phyloP scores from a whole-genome alignment of 2,113 vertebrate species.

The Megalops atlanticus region DNA sequence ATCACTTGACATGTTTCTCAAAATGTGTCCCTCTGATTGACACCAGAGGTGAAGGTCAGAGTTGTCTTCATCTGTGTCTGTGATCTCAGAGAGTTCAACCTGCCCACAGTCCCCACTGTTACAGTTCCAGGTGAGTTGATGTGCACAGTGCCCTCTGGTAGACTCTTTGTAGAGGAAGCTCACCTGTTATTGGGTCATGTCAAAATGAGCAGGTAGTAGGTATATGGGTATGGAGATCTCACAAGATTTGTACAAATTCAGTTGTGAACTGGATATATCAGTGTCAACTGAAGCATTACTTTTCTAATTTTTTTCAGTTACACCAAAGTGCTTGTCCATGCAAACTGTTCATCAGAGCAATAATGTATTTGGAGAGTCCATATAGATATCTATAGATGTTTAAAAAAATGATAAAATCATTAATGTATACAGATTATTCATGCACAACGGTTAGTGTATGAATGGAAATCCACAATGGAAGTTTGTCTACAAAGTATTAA shows the following conservation, averaged over 20 bases:
- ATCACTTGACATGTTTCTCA: constrained; percentile 22
- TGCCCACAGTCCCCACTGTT: constrained; percentile 21
- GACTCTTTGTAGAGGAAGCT: constrained; percentile 51
- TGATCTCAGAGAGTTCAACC: rapidly evolving
- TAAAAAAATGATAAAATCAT: too few relatives aligned
- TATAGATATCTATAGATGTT: too few relatives aligned
- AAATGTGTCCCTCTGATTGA: constrained; percentile 47
- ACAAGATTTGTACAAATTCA: neutral
- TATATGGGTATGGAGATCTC: neutral
- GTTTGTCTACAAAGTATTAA: too few relatives aligned
- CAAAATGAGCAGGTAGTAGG: neutral
- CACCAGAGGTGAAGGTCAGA: constrained; percentile 49
- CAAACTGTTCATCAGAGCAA: too few relatives aligned
- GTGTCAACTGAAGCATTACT: too few relatives aligned
- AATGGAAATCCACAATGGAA: too few relatives aligned
- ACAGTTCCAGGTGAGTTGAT: constrained; percentile 28
- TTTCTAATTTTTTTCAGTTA: too few relatives aligned
- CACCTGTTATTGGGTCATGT: constrained; percentile 45
- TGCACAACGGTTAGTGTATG: too few relatives aligned
- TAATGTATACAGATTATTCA: too few relatives aligned
- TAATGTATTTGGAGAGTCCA: too few relatives aligned
- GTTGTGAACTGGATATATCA: too few relatives aligned
- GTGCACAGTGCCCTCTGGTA: constrained; percentile 39
- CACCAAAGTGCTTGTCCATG: too few relatives aligned
- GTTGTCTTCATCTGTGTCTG: constrained; percentile 37